Evolutionary conservation across 2,797 vertebrate species (phyloP).

Genomic region (Hydrocynus forskahlii): DNA sequence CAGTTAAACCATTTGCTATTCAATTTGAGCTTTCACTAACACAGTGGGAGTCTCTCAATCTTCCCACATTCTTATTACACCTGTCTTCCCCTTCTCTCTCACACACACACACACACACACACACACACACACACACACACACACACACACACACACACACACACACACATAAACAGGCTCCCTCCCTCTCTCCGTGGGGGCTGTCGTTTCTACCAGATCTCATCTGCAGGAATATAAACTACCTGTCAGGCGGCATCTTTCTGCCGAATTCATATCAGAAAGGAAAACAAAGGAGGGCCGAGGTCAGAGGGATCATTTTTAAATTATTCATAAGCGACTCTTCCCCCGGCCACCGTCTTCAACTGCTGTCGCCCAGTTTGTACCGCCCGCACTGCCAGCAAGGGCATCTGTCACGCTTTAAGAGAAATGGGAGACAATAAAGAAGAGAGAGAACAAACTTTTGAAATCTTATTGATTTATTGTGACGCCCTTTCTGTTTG

Average conservation of each 20-base stretch:
- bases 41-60: conserved; percentile 45
- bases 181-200: conserved; percentile 62
- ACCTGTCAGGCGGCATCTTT: conserved; percentile 77
- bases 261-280: conserved; percentile 81
- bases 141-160: conserved; percentile 44
- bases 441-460: conserved; percentile 57
- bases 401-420: conserved; percentile 74
- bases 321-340: conserved; percentile 81
- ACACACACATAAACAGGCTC: conserved; percentile 17
- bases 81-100: conserved; percentile 37
- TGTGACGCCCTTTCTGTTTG: conserved; percentile 47
- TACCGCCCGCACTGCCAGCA: conserved; percentile 71
- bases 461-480: conserved; percentile 57
- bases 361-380: conserved; percentile 75
- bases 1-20: conserved; percentile 51
- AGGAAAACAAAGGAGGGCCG: conserved; percentile 76
- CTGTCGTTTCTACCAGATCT: conserved; percentile 76
- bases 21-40: conserved; percentile 43
- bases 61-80: conserved; percentile 50
- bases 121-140: conserved; percentile 41
- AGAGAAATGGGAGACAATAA: conserved; percentile 55
- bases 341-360: conserved; percentile 54
- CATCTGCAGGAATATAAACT: conserved; percentile 78
- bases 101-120: conserved; percentile 39
- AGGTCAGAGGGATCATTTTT: conserved; percentile 79